Percentiles rank a stretch among this genome's conserved stretches.
Conservation (phyloP, 2,888 invertebrate genomes). For the Leptopilina myrica region DNA sequence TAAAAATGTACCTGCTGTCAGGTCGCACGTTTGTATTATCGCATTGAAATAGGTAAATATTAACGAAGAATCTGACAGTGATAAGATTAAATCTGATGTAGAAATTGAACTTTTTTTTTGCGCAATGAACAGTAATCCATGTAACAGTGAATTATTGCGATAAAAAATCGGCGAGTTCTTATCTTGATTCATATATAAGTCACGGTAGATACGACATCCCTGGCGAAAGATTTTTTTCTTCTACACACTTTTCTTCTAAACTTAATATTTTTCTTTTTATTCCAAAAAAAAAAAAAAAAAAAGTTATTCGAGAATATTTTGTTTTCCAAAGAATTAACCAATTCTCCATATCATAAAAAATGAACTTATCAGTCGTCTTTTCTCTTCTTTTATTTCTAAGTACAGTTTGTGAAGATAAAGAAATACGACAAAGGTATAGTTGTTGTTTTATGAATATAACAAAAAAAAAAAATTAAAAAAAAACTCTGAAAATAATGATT, state of each 20-base stretch:
- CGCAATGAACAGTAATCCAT: slow-evolving; percentile 17
- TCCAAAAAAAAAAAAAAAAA: too few relatives aligned
- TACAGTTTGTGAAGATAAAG: not conserved
- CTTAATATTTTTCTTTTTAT: too few relatives aligned
- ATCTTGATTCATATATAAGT: slow-evolving; percentile 13
- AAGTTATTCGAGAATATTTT: too few relatives aligned
- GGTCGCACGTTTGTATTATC: not conserved
- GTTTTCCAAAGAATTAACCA: too few relatives aligned
- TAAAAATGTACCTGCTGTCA: too few relatives aligned
- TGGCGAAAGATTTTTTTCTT: not conserved
- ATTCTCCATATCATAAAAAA: not conserved
- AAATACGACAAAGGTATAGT: not conserved
- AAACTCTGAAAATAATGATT: slow-evolving; percentile 2
- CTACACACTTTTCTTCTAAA: not conserved
- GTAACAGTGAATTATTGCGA: slow-evolving; percentile 2
- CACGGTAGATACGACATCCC: not conserved
- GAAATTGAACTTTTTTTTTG: slow-evolving; percentile 17
- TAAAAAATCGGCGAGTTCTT: slow-evolving; percentile 16
- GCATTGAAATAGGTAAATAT: slow-evolving; percentile 16
- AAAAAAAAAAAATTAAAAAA: not conserved
- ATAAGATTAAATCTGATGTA: slow-evolving; percentile 23
- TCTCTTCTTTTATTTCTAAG: not conserved
- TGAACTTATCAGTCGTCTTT: not conserved
- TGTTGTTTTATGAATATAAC: not conserved
- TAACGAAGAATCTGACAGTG: not conserved